Percentiles rank a stretch among this genome's conserved stretches.
phyloP scores from a whole-genome alignment of 1,140 invertebrate species.

The Zaprionus inermis region DNA sequence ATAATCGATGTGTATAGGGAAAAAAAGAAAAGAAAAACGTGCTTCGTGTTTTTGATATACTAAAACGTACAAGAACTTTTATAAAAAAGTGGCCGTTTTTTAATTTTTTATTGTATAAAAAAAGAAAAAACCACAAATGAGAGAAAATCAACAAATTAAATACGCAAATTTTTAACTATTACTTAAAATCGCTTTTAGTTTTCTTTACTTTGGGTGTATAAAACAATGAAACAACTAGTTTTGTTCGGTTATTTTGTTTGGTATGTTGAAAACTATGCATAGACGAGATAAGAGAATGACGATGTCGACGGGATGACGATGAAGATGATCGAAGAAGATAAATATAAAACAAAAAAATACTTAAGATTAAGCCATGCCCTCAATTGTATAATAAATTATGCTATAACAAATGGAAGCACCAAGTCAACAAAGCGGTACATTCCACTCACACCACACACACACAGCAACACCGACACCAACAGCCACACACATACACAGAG shows the following conservation, averaged over 20 bases:
- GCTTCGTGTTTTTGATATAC: slow-evolving; percentile 65
- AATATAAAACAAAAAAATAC: slow-evolving; percentile 61
- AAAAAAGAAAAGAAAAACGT: slow-evolving; percentile 59
- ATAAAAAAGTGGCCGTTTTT: slow-evolving; percentile 50
- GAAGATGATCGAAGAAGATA: slow-evolving; percentile 8
- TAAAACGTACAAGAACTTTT: slow-evolving; percentile 49
- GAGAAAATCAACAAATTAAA: slow-evolving; percentile 14
- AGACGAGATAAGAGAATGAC: slow-evolving; percentile 21
- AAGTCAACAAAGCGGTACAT: slow-evolving; percentile 77
- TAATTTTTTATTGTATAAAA: slow-evolving; percentile 57
- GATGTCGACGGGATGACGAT: slow-evolving; percentile 13
- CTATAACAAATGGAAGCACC: slow-evolving; percentile 64
- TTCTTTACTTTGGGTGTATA: slow-evolving; percentile 37
- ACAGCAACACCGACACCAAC: slow-evolving; percentile 43
- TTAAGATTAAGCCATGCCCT: slow-evolving; percentile 80
- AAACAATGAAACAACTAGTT: slow-evolving; percentile 41
- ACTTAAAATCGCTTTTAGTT: slow-evolving; percentile 44
- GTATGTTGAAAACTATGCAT: slow-evolving; percentile 70
- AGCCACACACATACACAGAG: slow-evolving; percentile 34
- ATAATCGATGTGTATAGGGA: slow-evolving; percentile 65
- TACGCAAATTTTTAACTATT: slow-evolving; percentile 47
- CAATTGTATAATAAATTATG: slow-evolving; percentile 82
- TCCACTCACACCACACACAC: slow-evolving; percentile 61
- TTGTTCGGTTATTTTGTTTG: slow-evolving; percentile 70
- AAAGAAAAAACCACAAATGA: slow-evolving; percentile 9